Percentiles rank a stretch among this genome's conserved stretches.
Evolutionary conservation across 2,888 invertebrate genomes (phyloP).

Genomic region (Rambutsinella grinnellia): DNA sequence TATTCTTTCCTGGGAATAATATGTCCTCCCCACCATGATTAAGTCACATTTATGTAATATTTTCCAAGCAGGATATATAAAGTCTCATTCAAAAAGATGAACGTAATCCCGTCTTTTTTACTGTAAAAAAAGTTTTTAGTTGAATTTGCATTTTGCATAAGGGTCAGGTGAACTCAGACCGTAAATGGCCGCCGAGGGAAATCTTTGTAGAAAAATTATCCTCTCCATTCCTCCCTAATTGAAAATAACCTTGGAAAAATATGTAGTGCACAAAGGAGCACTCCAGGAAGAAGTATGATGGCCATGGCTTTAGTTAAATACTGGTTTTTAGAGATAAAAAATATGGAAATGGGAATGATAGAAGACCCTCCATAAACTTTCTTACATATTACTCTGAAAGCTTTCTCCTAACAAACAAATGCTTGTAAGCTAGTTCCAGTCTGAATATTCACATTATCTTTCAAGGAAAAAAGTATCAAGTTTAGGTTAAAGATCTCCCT

Average conservation of each 20-base stretch:
- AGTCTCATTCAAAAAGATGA: neutral
- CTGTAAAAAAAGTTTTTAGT: conserved; percentile 2
- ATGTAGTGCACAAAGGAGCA: neutral
- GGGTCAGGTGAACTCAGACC: conserved; percentile 46
- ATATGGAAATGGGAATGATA: neutral
- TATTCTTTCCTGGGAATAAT: conserved; percentile 7
- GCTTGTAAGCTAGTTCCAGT: too few species aligned
- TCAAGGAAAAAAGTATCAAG: neutral
- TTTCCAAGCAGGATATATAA: too few species aligned
- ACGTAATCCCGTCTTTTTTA: too few species aligned
- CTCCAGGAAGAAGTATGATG: too few species aligned
- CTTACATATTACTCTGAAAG: neutral
- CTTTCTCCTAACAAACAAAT: neutral
- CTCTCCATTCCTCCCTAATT: conserved; percentile 33
- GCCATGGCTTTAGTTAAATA: too few species aligned
- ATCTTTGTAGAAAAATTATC: conserved; percentile 29
- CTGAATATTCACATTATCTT: too few species aligned
- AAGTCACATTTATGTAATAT: conserved; percentile 15
- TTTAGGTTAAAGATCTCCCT: conserved; percentile 29
- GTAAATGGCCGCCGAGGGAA: conserved; percentile 44
- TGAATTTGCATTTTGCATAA: conserved; percentile 42
- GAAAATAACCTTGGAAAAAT: conserved; percentile 43
- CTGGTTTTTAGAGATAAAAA: neutral
- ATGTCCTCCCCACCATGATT: conserved; percentile 12
- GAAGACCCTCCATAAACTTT: neutral